A percentile compares a stretch with the other conserved stretches of the same genome.
Evolutionary conservation across 1,140 invertebrate species (phyloP).

Genomic region (Metopolophium dirhodum): DNA sequence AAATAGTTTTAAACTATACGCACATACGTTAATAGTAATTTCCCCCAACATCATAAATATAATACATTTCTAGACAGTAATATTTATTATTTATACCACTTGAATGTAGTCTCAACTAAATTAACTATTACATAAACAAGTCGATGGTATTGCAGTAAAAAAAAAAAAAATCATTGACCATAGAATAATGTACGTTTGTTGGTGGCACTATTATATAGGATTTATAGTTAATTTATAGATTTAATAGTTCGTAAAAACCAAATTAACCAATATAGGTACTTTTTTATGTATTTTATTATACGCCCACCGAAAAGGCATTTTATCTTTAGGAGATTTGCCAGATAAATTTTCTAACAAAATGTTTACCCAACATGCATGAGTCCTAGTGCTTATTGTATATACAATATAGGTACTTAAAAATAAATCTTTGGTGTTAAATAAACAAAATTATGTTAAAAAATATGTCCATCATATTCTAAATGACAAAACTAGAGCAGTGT

Average conservation of each 20-base stretch:
- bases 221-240: too few relatives aligned
- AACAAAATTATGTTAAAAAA: background rate
- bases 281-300: conserved; percentile 3
- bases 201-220: background rate
- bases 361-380: background rate
- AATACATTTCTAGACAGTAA: background rate
- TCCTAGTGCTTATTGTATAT: background rate
- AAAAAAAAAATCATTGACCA: background rate
- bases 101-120: background rate
- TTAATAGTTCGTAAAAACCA: conserved; percentile 12
- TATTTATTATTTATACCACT: background rate
- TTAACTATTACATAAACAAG: background rate
- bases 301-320: background rate
- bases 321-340: conserved; percentile 25
- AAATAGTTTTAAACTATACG: background rate
- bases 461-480: background rate
- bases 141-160: background rate
- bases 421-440: background rate
- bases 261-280: background rate
- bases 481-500: background rate
- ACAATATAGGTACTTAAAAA: background rate
- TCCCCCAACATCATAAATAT: background rate
- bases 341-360: background rate
- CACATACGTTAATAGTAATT: background rate
- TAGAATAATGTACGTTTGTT: background rate